These are phyloP conservation scores for Seriola quinqueradiata DNA, from an alignment of 2,113 vertebrate genomes.

Conservation along the genomic window DNA sequence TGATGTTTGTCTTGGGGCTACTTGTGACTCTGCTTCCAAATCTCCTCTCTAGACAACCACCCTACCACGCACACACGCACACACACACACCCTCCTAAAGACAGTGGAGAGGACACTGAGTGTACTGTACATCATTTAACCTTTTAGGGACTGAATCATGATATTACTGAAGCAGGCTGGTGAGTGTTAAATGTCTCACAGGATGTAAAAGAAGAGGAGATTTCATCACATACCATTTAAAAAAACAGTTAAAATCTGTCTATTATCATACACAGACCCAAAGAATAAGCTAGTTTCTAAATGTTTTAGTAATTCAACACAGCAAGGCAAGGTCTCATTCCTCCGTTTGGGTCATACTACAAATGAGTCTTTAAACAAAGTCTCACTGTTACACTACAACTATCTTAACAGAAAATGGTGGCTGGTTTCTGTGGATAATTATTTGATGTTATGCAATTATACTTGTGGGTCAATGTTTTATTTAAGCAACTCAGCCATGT, in stretches of 20 bases:
- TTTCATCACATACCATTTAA: neutral
- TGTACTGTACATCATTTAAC: slow-evolving; percentile 22
- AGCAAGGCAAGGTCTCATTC: neutral
- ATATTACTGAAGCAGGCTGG: slow-evolving; percentile 2
- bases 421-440: slow-evolving; percentile 38
- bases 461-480: slow-evolving; percentile 53
- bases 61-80: neutral
- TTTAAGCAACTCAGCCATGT: slow-evolving; percentile 39
- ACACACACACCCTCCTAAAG: neutral
- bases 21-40: slow-evolving; percentile 49
- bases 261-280: neutral
- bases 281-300: neutral
- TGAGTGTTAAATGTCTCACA: neutral
- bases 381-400: neutral
- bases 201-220: neutral
- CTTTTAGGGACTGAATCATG: slow-evolving; percentile 22
- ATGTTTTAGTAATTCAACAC: neutral
- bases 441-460: slow-evolving; percentile 40
- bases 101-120: slow-evolving; percentile 27
- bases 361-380: neutral
- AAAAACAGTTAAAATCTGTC: neutral
- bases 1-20: slow-evolving; percentile 64
- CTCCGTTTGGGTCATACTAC: neutral
- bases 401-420: slow-evolving; percentile 7
- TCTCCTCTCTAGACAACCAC: slow-evolving; percentile 33